Evolutionary conservation across 2,113 vertebrate species (phyloP), one percentile per base, ranked within the genome.

Genomic region (Anolis carolinensis): DNA sequence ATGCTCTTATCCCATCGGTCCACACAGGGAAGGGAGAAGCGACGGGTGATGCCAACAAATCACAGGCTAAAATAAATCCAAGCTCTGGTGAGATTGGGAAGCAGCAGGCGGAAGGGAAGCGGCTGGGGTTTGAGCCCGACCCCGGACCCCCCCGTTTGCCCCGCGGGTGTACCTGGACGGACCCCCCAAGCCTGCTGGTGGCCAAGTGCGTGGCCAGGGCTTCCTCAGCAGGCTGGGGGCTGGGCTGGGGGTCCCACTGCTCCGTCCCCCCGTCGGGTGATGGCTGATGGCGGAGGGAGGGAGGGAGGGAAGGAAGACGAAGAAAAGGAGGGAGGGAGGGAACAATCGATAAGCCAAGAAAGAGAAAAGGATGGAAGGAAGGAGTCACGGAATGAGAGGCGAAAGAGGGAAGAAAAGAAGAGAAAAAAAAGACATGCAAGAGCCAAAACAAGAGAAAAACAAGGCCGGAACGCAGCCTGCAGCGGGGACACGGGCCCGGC

Each of bases 111-210:
- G 48, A 5, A 7, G 48, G 44, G 7, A 44, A 65, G 23, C 10
- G 3, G 55, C 13, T 5, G 71, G 71, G 75, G 10, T 0, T n/a
- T n/a, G n/a, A n/a, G 85, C 87, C n/a, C 48, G 2, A 85, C 89
- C 87, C 52, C 30, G 14, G 2, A n/a, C 63, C 63, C 1, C 67
- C 92, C 86, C 72, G 86, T 87, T 55, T 20, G 75, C 87, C 81
- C 91, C 23, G 88, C 85, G 79, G 9, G 0, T 91, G 97, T 98
- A 98, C 98, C 98, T 98, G 97, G 65, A 98, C 97, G 91, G 98
- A 97, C 96, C 97, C 97, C 96, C 97, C 97, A 93, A 97, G 96
- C 97, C 97, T 96, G 95, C 97, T 97, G 96, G 97, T 95, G 90
- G 97, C 97, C 93, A 97, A 96, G 93, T 96, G 97, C 91, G 97